Percentiles rank a stretch among this genome's conserved stretches.
Evolutionary conservation across 53 echinoderm and acorn worm species (phyloP).

Genomic region (Apostichopus leukothele): DNA sequence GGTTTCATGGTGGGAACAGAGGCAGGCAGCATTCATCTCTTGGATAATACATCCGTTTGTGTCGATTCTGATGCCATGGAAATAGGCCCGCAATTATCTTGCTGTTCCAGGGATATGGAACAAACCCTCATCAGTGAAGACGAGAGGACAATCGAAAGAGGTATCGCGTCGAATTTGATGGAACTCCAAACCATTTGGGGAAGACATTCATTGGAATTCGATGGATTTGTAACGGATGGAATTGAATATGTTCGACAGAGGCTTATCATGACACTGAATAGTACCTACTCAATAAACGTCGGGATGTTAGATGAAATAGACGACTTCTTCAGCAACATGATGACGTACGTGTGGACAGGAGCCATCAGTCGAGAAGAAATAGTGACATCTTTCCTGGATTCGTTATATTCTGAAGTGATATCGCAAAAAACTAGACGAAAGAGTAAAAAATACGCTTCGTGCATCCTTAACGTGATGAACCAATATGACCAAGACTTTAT

Average conservation of each 20-base stretch:
- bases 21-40: background rate
- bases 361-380: too few species aligned
- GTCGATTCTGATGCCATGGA: constrained; percentile 2
- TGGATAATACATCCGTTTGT: background rate
- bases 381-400: too few species aligned
- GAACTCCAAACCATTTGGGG: background rate
- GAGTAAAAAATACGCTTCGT: too few species aligned
- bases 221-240: background rate
- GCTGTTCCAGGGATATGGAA: too few species aligned
- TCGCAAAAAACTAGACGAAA: too few species aligned
- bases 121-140: background rate
- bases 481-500: background rate
- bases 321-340: too few species aligned
- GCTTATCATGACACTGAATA: background rate
- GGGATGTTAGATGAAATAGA: too few species aligned
- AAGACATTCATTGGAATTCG: background rate
- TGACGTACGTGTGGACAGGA: too few species aligned
- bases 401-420: too few species aligned
- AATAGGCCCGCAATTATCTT: background rate
- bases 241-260: background rate
- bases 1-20: background rate
- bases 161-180: background rate
- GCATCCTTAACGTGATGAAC: background rate
- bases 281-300: background rate
- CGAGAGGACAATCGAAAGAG: background rate